phyloP scores from a whole-genome alignment of 1,140 invertebrate genomes.

The Aradophagus sp. region DNA sequence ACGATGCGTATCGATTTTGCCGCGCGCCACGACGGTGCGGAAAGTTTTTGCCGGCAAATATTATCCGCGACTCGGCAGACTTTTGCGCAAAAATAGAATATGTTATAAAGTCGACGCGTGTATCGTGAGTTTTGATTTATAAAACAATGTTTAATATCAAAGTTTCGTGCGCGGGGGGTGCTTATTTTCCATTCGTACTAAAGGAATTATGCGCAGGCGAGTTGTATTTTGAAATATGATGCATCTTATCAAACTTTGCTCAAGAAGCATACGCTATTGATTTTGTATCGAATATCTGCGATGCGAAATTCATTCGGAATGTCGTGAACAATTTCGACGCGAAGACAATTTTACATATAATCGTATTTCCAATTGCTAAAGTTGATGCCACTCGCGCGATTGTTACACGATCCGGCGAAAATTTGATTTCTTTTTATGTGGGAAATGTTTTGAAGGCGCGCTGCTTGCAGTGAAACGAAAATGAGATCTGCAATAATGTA shows the following conservation, averaged over 20 bases:
- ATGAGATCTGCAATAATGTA: no score
- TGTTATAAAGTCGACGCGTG: constrained; percentile 20
- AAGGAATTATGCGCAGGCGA: constrained; percentile 33
- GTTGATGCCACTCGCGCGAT: no score
- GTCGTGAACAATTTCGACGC: neutral
- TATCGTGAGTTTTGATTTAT: constrained; percentile 34
- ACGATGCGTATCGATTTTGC: constrained; percentile 12
- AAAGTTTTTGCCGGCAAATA: constrained; percentile 26
- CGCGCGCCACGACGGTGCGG: constrained; percentile 1
- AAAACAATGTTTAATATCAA: constrained; percentile 40
- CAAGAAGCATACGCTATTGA: constrained; percentile 27
- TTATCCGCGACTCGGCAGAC: constrained; percentile 23
- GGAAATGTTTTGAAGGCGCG: no score
- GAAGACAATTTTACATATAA: no score
- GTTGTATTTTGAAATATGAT: constrained; percentile 35
- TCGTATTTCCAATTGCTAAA: no score
- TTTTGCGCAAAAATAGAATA: constrained; percentile 21
- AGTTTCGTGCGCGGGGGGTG: constrained; percentile 15
- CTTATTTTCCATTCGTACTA: constrained; percentile 10
- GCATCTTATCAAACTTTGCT: constrained; percentile 37
- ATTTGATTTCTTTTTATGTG: no score
- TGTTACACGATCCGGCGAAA: no score
- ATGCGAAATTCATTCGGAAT: constrained; percentile 1
- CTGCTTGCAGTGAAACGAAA: no score
- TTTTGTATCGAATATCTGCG: neutral